A percentile compares a stretch with the other conserved stretches of the same genome.
Conservation (phyloP, 2,797 vertebrate species). For the Myotis myotis region DNA sequence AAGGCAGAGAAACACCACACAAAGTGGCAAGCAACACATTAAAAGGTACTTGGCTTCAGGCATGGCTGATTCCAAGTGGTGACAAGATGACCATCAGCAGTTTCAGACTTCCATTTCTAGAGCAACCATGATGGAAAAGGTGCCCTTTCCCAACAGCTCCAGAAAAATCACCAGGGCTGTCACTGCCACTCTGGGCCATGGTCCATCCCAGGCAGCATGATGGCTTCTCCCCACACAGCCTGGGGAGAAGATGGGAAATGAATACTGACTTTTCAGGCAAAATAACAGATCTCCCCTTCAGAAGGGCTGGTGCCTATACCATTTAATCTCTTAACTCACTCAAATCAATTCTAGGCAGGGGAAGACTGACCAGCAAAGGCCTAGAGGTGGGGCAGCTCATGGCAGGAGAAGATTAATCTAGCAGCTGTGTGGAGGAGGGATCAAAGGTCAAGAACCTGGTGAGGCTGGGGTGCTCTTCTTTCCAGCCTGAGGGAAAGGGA, state of each 20-base stretch:
- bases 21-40: not conserved
- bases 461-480: not conserved
- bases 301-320: conserved; percentile 5
- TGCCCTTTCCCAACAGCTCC: not conserved
- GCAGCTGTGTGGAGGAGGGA: not conserved
- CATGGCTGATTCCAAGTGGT: not conserved
- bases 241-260: not conserved
- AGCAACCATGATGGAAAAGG: not conserved
- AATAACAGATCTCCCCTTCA: not conserved
- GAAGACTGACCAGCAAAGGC: not conserved
- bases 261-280: not conserved
- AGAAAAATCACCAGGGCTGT: not conserved
- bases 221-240: not conserved
- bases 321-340: conserved; percentile 43
- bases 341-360: conserved; percentile 1
- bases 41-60: conserved; percentile 11
- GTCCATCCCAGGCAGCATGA: not conserved
- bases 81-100: not conserved
- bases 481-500: not conserved
- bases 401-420: not conserved
- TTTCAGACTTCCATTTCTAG: not conserved
- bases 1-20: not conserved
- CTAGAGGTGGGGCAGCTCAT: not conserved
- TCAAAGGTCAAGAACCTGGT: not conserved
- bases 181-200: not conserved